Base-by-base conservation (phyloP, 2,797 vertebrate genomes). In the Paguma larvata region DNA sequence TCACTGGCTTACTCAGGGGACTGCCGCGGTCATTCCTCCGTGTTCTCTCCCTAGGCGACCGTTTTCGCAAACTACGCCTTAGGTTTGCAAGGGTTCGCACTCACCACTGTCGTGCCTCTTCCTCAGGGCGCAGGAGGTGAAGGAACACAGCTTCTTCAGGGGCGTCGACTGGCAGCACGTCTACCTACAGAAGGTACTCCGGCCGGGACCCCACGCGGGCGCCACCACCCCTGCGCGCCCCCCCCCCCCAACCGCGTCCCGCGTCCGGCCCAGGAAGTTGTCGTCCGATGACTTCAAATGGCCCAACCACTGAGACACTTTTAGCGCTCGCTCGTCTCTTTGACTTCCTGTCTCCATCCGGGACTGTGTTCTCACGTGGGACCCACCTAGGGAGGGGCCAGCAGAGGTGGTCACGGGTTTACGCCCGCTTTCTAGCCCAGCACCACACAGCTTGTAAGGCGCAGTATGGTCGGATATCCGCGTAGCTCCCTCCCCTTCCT, bases 131-230 rank as follows among this genome's bases (percentile, higher is more conserved):
- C 99, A 99, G 30, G 99, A 99, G 98, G 99, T 99, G 48, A 99
- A 99, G 98, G 99, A 99, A 6, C 99, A 99, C 93, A 97, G 98
- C 92, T 99, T 99, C 97, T 99, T 99, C 99, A 99, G 99, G 98
- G 99, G 99, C 95, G 98, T 99, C 3, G 99, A 99, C 98, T 99
- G 99, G 99, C 99, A 99, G 98, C 99, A 99, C 51, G 99, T 99
- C 68, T 99, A 99, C 98, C 98, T 99, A 70, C 99, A 99, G 97
- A 99, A 99, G 99, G 99, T 99, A 98, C 51, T 48, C 44, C 27
- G 1, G 0, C 10, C 1, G 34, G 41, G 59, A 3, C 38, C 38
- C 30, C 4, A 0, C 4, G 23, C 44, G 2, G 38, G 75, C 1
- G 0, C 16, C 5, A 0, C 25, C 23, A 1, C n/a, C 44, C 10